These are phyloP conservation scores for Cuniculus paca DNA, from an alignment of 2,797 vertebrate species.

Conservation along the genomic window DNA sequence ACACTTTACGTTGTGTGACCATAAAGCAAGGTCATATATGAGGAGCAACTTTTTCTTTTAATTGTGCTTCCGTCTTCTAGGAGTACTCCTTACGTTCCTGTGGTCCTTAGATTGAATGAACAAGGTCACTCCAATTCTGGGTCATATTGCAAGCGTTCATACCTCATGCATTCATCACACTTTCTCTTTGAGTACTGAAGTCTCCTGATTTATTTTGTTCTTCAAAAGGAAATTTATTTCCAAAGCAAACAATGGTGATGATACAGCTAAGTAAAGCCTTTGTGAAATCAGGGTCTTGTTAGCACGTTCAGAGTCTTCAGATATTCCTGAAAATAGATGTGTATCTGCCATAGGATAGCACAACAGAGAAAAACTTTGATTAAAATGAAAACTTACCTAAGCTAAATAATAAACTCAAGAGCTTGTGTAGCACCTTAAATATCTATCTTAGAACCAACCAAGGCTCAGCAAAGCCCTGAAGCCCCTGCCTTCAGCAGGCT, in stretches of 20 bases:
- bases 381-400: slow-evolving; percentile 19
- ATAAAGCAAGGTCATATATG: not conserved
- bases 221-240: slow-evolving; percentile 46
- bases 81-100: not conserved
- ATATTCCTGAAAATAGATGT: slow-evolving; percentile 5
- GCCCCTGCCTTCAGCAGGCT: not conserved
- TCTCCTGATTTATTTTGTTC: slow-evolving; percentile 50
- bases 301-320: slow-evolving; percentile 12
- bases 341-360: not conserved
- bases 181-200: slow-evolving; percentile 12
- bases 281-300: slow-evolving; percentile 33
- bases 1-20: not conserved
- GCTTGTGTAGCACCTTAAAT: not conserved
- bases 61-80: not conserved
- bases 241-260: not conserved
- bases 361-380: not conserved
- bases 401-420: slow-evolving; percentile 37
- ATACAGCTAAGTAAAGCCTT: not conserved
- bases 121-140: not conserved
- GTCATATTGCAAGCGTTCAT: not conserved
- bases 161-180: not conserved
- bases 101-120: not conserved
- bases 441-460: not conserved
- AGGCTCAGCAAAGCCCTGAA: slow-evolving; percentile 9
- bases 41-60: not conserved